Conservation (phyloP, 2,888 invertebrate species). For the Stenchaetothrips biformis region DNA sequence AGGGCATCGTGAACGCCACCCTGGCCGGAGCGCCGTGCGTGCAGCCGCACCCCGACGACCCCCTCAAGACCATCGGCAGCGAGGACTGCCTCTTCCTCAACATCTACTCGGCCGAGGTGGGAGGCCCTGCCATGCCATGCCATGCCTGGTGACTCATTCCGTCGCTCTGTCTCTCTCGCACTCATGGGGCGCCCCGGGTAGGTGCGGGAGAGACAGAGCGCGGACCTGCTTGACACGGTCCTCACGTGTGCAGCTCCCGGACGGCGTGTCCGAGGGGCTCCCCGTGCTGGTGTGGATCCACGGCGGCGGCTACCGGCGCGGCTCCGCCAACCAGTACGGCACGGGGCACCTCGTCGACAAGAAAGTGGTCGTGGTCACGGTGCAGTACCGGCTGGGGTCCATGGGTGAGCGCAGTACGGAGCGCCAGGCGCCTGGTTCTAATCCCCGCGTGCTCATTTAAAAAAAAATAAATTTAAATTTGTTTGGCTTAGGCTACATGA, state of each 20-base stretch:
- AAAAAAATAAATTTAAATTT: background rate
- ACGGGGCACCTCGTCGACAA: conserved; percentile 60
- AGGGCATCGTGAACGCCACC: conserved; percentile 57
- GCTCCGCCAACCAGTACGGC: conserved; percentile 69
- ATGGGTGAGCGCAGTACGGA: conserved; percentile 45
- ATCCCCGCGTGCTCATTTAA: background rate
- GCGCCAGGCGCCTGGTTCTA: background rate
- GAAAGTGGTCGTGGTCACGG: conserved; percentile 66
- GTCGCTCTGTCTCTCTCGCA: too few relatives aligned
- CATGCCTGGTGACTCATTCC: too few relatives aligned
- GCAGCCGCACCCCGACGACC: conserved; percentile 49
- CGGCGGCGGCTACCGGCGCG: conserved; percentile 69
- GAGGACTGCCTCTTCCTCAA: conserved; percentile 74
- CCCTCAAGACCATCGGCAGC: conserved; percentile 46
- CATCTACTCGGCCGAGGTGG: conserved; percentile 59
- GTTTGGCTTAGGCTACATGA: conserved; percentile 58
- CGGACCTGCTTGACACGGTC: background rate
- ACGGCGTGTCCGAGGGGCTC: conserved; percentile 47
- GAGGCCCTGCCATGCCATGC: conserved; percentile 39
- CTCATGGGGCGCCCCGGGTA: too few relatives aligned
- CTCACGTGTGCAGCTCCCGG: conserved; percentile 30
- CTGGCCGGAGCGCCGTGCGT: conserved; percentile 56
- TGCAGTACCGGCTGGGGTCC: conserved; percentile 72
- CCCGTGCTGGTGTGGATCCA: conserved; percentile 76
- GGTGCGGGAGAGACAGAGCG: too few relatives aligned